Evolutionary conservation across 1,140 invertebrate genomes (phyloP).

Genomic region (Maniola jurtina): DNA sequence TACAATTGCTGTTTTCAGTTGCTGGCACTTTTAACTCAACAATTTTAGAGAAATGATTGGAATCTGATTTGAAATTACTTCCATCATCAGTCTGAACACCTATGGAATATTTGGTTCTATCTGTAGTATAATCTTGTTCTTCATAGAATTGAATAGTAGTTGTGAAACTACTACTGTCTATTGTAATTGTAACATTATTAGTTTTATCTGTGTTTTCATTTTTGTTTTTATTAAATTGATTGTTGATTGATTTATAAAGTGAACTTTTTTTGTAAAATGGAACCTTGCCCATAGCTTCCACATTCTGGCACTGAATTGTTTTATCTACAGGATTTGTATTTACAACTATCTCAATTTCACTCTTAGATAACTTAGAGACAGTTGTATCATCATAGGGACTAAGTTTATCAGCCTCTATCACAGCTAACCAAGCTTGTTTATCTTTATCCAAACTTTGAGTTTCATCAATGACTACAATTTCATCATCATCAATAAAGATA

Average conservation of each 20-base stretch:
- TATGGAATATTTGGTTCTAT: constrained; percentile 38
- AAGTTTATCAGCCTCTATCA: constrained; percentile 49
- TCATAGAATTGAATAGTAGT: constrained; percentile 41
- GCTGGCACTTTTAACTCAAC: not conserved
- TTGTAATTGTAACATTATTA: constrained; percentile 44
- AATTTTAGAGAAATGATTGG: not conserved
- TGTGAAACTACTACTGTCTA: constrained; percentile 46
- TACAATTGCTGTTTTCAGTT: not conserved
- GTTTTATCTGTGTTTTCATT: constrained; percentile 18
- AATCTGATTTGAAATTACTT: constrained; percentile 1
- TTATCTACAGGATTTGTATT: not conserved
- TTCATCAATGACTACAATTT: constrained; percentile 51
- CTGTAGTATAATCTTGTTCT: constrained; percentile 19
- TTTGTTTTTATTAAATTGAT: constrained; percentile 27
- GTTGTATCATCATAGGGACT: constrained; percentile 4
- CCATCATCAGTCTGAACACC: constrained; percentile 49
- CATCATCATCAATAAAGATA: constrained; percentile 52
- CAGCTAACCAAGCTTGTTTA: constrained; percentile 48
- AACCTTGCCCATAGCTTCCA: constrained; percentile 34
- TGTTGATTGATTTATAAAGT: constrained; percentile 41
- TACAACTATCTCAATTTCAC: not conserved
- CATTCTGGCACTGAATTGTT: not conserved
- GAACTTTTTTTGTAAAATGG: constrained; percentile 54
- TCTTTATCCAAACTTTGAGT: constrained; percentile 59
- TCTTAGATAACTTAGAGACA: not conserved